These are phyloP conservation scores for Cheirogaleus medius DNA, from an alignment of 2,113 vertebrate genomes.

Conservation along the genomic window DNA sequence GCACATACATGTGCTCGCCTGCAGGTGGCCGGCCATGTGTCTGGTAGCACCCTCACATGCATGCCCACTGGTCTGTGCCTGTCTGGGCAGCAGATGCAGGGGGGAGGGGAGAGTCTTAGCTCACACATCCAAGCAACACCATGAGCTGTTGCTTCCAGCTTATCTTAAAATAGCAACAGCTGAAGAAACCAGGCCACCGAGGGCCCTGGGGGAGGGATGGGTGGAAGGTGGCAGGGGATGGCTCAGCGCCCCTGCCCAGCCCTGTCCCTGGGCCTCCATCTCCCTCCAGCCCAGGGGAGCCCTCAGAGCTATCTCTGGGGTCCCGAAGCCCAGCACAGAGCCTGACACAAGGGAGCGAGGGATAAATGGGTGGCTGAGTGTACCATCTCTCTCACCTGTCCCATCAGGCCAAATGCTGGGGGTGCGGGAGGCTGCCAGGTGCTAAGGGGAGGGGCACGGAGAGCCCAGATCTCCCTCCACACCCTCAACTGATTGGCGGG, in stretches of 20 bases:
- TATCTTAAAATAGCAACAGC: slow-evolving; percentile 90
- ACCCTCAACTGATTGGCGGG: not conserved
- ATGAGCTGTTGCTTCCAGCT: slow-evolving; percentile 86
- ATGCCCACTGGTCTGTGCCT: slow-evolving; percentile 18
- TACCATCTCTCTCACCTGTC: not conserved
- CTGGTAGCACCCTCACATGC: not conserved
- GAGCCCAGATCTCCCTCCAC: not conserved
- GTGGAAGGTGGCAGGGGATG: slow-evolving; percentile 47
- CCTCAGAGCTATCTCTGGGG: slow-evolving; percentile 24
- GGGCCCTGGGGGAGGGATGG: slow-evolving; percentile 68
- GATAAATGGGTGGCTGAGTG: not conserved
- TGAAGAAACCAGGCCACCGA: slow-evolving; percentile 88
- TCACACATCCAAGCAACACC: slow-evolving; percentile 78
- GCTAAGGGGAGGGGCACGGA: not conserved
- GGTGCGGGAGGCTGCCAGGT: not conserved
- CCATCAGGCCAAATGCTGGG: not conserved
- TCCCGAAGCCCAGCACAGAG: not conserved
- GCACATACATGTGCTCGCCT: not conserved
- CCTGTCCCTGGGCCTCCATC: slow-evolving; percentile 30
- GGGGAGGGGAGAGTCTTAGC: slow-evolving; percentile 74
- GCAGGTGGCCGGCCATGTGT: slow-evolving; percentile 34
- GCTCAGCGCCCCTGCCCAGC: slow-evolving; percentile 46
- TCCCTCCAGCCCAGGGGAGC: slow-evolving; percentile 87
- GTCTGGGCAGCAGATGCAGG: slow-evolving; percentile 72
- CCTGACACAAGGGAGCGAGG: not conserved